Evolutionary conservation across 2,113 vertebrate genomes (phyloP), one percentile per base, ranked within the genome.

Genomic region (Climacteris rufus): DNA sequence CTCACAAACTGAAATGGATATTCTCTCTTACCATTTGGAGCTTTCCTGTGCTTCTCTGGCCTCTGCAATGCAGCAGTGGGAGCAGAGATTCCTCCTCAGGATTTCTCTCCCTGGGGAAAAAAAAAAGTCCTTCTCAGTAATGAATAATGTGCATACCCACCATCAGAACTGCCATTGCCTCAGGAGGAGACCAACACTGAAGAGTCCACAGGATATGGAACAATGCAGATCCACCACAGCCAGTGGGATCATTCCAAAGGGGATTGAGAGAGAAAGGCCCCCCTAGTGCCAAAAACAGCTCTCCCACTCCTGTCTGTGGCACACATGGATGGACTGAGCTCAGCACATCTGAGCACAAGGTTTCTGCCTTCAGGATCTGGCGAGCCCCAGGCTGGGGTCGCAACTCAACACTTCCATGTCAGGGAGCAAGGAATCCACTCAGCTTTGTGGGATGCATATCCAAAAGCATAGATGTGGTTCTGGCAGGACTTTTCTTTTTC

Each of bases 291-390:
- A 84, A 81, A 93, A 95, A 0, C 21, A 23, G 13, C 33, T 77
- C 64, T 76, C 2, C 1, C 10, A 15, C 61, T 86, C 8, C 0
- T 82, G 10, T 56, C 87, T 96, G 90, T 72, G 77, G 44, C 80
- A 87, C 89, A 93, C 22, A 72, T 79, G 83, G 87, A 52, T 9
- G 47, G 69, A 39, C 30, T 39, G 65, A 78, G 72, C 49, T 89
- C 86, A 89, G 59, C 79, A 93, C 80, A 87, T 90, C 64, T 81
- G 86, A 96, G 56, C 60, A 37, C 72, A 78, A 95, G 64, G 69
- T 11, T 85, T 60, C 42, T 77, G 42, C 33, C 82, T 70, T 50
- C 53, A 50, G 82, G 82, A 93, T 39, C 50, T 50, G 49, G 69
- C 0, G 0, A 90, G 44, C 44, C n/a, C 47, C 52, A 70, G 31